Base-by-base conservation (phyloP, 1,140 invertebrate genomes). In the Temnothorax nylanderi region DNA sequence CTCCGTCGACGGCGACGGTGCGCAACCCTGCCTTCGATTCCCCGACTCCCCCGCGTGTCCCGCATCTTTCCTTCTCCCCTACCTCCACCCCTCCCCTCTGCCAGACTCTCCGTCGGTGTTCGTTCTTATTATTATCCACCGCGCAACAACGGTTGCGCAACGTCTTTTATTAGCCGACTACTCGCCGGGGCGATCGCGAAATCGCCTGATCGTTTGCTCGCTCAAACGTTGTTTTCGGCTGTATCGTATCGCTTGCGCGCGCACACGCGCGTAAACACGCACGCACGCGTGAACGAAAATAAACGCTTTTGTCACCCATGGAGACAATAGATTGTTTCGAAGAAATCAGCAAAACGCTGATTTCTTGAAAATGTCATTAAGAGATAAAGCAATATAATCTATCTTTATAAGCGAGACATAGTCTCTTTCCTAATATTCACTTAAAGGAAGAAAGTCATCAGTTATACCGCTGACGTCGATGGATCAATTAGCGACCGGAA, bases 91-190 rank as follows among this genome's bases (percentile, higher is more conserved):
- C 47, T 49, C 11, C 51, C 75, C 71, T 37, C n/a, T 1, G 26
- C n/a, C 54, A 26, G 18, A 72, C 37, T 51, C 16, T 82, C 21
- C 26, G 18, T 82, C 69, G n/a, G 78, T 77, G 21, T 86, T 60
- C 77, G 86, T 89, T 87, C 78, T 92, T 90, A 89, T 93, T 93
- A 92, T 93, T 91, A 89, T 89, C 87, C 85, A 85, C 92, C 87
- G 88, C 92, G 92, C 89, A 93, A 94, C 74, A 87, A 82, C 76
- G 82, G 89, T 94, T 94, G 90, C 90, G 92, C 91, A 94, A 94
- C 84, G 82, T 93, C 92, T 93, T 93, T 93, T 93, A 93, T 93
- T 93, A 92, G 93, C 89, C 34, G 75, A 76, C 89, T 90, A 54
- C 62, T 86, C 47, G 85, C 56, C 81, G 75, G 65, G 85, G 34